Evolutionary conservation across 2,797 vertebrate genomes (phyloP), one percentile per base, ranked within the genome.

Genomic region (Acrossocheilus fasciatus): DNA sequence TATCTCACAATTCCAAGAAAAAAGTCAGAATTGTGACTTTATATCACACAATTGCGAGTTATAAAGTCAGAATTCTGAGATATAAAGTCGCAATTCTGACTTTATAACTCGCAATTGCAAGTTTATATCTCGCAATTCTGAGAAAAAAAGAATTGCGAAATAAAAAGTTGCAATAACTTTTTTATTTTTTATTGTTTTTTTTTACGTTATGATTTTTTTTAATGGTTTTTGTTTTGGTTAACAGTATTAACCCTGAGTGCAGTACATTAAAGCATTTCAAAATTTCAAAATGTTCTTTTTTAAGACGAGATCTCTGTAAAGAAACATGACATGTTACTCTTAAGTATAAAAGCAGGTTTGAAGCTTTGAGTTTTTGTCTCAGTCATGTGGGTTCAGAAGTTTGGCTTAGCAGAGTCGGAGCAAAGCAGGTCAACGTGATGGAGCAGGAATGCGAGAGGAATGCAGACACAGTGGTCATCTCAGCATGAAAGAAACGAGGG

Each of bases 401-500:
- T 81, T 76, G 64, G 30, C 30, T 68, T 68, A 68, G 64, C 64
- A 36, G 64, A 68, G 30, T 68, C 3, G 18, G 64, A 87, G 62
- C 75, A 85, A 36, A 83, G 82, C 74, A n/a, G 74, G 77, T 59
- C 79, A 73, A 47, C 68, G 64, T 68, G 86, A 85, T 72, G 86
- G 36, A 88, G 54, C 12, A 87, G 83, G 84, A 84, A 87, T 87
- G 82, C 17, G 2, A 50, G 73, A 23, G 73, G 83, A 77, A 87
- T 80, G 76, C 72, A 79, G 78, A 69, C 59, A 70, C 30, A 52
- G 52, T 59, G 84, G 86, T 86, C 86, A 88, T 87, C 88, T 75
- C 82, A 78, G 86, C 80, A 81, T 47, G 57, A 84, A 81, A 23
- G 76, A 80, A 72, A 54, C 6, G 43, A 17, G 17, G 72, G 70